Base-by-base conservation (phyloP, 2,113 vertebrate genomes). In the Megatriorchis doriae region DNA sequence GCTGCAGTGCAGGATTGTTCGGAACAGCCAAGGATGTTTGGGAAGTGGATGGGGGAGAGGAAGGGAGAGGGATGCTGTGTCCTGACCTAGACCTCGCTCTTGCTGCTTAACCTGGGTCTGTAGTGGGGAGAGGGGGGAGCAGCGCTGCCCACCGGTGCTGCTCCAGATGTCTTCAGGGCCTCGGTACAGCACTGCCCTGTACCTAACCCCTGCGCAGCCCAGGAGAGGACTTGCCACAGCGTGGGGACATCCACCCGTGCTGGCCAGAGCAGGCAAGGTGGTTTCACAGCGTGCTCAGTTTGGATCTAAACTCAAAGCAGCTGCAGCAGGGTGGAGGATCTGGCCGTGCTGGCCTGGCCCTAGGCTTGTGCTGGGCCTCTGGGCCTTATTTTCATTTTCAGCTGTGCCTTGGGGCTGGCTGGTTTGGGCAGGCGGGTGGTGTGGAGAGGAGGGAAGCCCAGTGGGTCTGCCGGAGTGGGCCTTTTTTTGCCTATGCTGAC, bases 241-340 rank as follows among this genome's bases (percentile, higher is more conserved):
- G 0, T 36, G 26, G 10, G n/a, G 11, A 22, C 16, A 36, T 47
- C 15, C 25, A 53, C 13, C 9, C 0, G 0, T 45, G 36, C 45
- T 31, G 59, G 50, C 16, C 25, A 62, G 77, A 78, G 45, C 32
- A 67, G 58, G 21, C 14, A 9, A 36, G 3, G 47, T n/a, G 40
- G 17, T 45, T 70, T 88, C 66, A 72, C 38, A 21, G 29, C 5
- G 9, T 10, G 5, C 8, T 72, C 8, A 11, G 17, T 40, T 48
- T 22, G 9, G 25, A 59, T 55, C 9, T 43, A 47, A 67, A 40
- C 9, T 72, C 23, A 47, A 55, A 52, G n/a, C 36, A 74, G 20
- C 59, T 83, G 38, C 13, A 25, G 42, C 2, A 2, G 11, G 11
- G 3, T 55, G 42, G 32, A 86, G n/a, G 19, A 32, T 48, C 63